Base-by-base conservation (phyloP, 1,140 invertebrate species). In the Drosophila elegans region DNA sequence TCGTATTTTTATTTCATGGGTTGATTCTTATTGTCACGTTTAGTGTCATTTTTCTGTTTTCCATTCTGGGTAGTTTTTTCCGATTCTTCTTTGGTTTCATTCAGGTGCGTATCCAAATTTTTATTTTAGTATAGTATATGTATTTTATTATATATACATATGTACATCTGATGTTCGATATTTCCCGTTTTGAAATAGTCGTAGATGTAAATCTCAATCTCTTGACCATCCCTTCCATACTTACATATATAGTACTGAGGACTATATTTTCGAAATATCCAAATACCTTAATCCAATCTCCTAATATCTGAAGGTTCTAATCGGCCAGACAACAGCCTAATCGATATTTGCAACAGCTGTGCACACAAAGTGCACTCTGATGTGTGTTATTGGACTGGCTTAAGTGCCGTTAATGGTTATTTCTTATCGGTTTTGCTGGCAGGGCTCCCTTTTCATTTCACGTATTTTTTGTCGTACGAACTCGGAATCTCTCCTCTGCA, bases 271-370 rank as follows among this genome's bases (percentile, higher is more conserved):
- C 3, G 36, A 38, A 38, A 38, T 38, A 38, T 38, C 9, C 36
- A 38, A 38, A 11, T 9, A 10, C 3, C 4, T 38, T 10, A 11
- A 6, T 32, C 6, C 29, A 32, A 21, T 21, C 16, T 21, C 16
- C 16, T 7, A 6, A 7, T 45, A 45, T 45, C 10, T 45, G 21
- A 0, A 16, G 12, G 16, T 34, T 60, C 21, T 36, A 52, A 9
- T 59, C 9, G 5, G 3, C 1, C 29, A 13, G 29, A 0, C 16
- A 12, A 3, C 29, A 21, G 16, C 16, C 16, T 21, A 21, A 44
- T 59, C 63, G 48, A 46, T 66, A 62, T 66, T 66, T 49, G 56
- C 63, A 62, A 67, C 63, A 67, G 62, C 63, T 67, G 63, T 67
- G 63, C 45, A 62, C 62, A 66, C 42, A 66, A 25, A 62, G 25